Percentiles rank a stretch among this genome's conserved stretches.
These are phyloP conservation scores for Drosophila parvula DNA, from an alignment of 1,140 invertebrate species.

Conservation along the genomic window DNA sequence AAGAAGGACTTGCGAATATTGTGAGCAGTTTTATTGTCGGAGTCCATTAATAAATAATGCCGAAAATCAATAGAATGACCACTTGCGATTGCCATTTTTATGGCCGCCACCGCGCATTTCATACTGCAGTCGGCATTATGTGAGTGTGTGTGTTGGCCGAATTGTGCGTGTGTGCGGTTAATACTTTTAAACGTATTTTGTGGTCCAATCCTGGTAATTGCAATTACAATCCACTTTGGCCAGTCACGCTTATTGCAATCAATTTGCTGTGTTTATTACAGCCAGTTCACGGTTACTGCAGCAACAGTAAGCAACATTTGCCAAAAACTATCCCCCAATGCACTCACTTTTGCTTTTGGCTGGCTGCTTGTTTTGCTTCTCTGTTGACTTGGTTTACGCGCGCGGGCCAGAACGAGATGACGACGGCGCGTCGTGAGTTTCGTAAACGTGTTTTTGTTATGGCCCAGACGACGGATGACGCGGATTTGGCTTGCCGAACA, in stretches of 20 bases:
- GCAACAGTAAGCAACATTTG: constrained; percentile 17
- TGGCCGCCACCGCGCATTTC: constrained; percentile 41
- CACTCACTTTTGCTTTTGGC: constrained; percentile 66
- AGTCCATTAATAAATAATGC: constrained; percentile 69
- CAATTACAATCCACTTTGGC: constrained; percentile 59
- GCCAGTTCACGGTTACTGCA: constrained; percentile 48
- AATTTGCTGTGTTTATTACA: constrained; percentile 68
- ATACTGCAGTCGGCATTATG: constrained; percentile 55
- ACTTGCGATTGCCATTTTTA: constrained; percentile 55
- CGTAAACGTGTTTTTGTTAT: constrained; percentile 65
- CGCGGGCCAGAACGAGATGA: constrained; percentile 54
- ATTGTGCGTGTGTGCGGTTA: constrained; percentile 13
- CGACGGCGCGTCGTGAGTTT: constrained; percentile 54
- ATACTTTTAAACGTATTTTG: constrained; percentile 42
- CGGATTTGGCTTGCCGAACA: constrained; percentile 17
- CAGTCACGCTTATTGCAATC: constrained; percentile 55
- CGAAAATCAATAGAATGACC: constrained; percentile 76
- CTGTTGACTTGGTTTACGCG: constrained; percentile 53
- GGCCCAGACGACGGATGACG: constrained; percentile 1
- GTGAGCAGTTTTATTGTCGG: constrained; percentile 57
- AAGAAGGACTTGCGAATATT: constrained; percentile 37
- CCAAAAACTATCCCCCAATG: constrained; percentile 32
- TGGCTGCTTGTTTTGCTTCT: constrained; percentile 42
- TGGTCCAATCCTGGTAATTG: constrained; percentile 71
- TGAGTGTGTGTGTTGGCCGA: constrained; percentile 2